A percentile compares a stretch with the other conserved stretches of the same genome.
These are phyloP conservation scores for Drosophila mauritiana DNA, from an alignment of 1,140 invertebrate species.

Conservation along the genomic window DNA sequence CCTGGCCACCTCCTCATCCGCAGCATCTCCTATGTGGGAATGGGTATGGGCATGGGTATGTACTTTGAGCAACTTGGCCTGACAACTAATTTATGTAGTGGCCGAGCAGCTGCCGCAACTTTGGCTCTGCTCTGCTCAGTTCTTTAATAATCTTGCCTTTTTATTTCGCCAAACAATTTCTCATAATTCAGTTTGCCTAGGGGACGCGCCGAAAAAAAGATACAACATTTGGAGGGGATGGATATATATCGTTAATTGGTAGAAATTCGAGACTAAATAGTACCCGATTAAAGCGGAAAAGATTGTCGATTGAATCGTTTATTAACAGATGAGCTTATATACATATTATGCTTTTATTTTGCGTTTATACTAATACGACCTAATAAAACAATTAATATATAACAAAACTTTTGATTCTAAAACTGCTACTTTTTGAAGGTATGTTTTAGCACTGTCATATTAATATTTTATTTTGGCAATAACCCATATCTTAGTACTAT, in stretches of 20 bases:
- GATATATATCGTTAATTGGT: conserved; percentile 46
- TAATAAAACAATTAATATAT: no score
- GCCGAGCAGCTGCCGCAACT: conserved; percentile 67
- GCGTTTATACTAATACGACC: no score
- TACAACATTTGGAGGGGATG: no score
- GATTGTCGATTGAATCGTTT: no score
- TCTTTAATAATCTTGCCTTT: conserved; percentile 63
- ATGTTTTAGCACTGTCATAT: no score
- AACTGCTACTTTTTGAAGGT: no score
- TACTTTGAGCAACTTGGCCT: conserved; percentile 56
- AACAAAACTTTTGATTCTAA: no score
- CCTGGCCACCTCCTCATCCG: conserved; percentile 31
- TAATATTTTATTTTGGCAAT: no score
- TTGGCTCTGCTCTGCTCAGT: conserved; percentile 46
- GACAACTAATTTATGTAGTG: conserved; percentile 83
- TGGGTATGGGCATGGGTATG: conserved; percentile 7
- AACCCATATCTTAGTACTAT: no score
- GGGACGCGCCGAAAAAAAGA: neutral
- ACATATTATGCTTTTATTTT: no score
- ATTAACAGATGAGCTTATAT: no score
- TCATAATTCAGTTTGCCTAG: conserved; percentile 62
- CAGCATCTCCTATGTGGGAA: neutral
- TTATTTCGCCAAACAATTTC: conserved; percentile 67
- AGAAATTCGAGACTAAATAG: neutral
- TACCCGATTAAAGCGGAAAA: no score